These are phyloP conservation scores for Melanotaenia nigrans DNA, from an alignment of 2,797 vertebrate genomes.

Conservation along the genomic window DNA sequence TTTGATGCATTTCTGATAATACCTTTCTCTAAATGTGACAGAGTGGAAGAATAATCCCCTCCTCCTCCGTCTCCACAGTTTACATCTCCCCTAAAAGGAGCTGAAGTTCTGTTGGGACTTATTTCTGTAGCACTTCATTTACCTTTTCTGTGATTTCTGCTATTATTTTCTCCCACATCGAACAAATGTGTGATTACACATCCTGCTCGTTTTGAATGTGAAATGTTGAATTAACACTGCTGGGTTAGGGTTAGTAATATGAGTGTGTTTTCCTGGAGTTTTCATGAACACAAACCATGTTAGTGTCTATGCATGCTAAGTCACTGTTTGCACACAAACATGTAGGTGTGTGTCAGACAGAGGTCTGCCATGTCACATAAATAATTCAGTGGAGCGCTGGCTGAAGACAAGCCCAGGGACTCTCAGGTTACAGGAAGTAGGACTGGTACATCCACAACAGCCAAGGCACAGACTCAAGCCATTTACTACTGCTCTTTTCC, in stretches of 20 bases:
- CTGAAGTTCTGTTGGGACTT: conserved; percentile 4
- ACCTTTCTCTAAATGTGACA: background rate
- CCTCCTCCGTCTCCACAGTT: background rate
- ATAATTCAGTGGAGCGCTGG: conserved; percentile 65
- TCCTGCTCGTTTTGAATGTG: conserved; percentile 14
- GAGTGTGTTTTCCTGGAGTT: conserved; percentile 11
- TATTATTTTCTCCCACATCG: conserved; percentile 16
- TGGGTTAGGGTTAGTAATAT: conserved; percentile 12
- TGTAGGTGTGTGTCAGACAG: conserved; percentile 52
- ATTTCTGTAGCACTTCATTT: conserved; percentile 7
- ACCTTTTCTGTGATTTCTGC: background rate
- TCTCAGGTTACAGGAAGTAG: conserved; percentile 73
- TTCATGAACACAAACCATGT: conserved; percentile 32
- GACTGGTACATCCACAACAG: conserved; percentile 35
- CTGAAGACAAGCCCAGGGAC: conserved; percentile 45
- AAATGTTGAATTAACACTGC: conserved; percentile 5
- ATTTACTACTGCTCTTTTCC: conserved; percentile 53
- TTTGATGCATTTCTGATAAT: background rate
- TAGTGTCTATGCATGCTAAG: conserved; percentile 38
- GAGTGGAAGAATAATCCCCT: background rate
- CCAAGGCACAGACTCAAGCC: conserved; percentile 40
- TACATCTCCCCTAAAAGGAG: background rate
- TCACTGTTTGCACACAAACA: conserved; percentile 77
- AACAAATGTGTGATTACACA: conserved; percentile 16
- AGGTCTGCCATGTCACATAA: conserved; percentile 68